phyloP scores from a whole-genome alignment of 1,140 invertebrate genomes.

The Drosophila pandora region DNA sequence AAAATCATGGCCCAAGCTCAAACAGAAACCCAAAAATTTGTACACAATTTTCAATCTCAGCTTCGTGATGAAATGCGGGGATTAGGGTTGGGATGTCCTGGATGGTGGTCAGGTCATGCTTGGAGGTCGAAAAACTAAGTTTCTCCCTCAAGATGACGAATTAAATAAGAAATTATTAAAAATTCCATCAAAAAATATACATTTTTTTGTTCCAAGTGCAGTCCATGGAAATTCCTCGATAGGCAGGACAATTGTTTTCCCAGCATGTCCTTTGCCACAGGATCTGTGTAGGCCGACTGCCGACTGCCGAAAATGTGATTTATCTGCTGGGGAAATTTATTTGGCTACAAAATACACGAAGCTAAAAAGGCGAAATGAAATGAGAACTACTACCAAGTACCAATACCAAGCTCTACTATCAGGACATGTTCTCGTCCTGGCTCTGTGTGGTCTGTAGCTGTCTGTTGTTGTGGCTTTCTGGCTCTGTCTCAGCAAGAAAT shows the following conservation, averaged over 20 bases:
- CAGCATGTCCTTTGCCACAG: not conserved
- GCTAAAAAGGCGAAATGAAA: constrained; percentile 53
- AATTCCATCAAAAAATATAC: too few relatives aligned
- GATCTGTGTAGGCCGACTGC: constrained; percentile 1
- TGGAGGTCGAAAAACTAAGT: too few relatives aligned
- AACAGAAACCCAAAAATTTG: constrained; percentile 61
- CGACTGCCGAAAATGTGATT: constrained; percentile 47
- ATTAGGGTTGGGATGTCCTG: too few relatives aligned
- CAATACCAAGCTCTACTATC: not conserved
- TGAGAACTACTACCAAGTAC: constrained; percentile 21
- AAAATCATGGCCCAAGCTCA: constrained; percentile 16
- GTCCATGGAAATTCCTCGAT: not conserved
- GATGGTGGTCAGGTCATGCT: too few relatives aligned
- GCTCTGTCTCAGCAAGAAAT: constrained; percentile 10
- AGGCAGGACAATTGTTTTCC: constrained; percentile 40
- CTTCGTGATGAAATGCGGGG: constrained; percentile 18
- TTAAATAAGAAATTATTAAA: too few relatives aligned
- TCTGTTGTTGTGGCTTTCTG: not conserved
- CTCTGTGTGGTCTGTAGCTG: constrained; percentile 6
- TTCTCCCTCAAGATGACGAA: too few relatives aligned
- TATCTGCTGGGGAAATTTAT: constrained; percentile 60
- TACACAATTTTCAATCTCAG: constrained; percentile 62
- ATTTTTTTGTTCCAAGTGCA: too few relatives aligned
- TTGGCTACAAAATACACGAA: constrained; percentile 35
- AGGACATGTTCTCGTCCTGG: constrained; percentile 18